Conservation (phyloP, 2,888 invertebrate genomes). For the Trilocha varians region DNA sequence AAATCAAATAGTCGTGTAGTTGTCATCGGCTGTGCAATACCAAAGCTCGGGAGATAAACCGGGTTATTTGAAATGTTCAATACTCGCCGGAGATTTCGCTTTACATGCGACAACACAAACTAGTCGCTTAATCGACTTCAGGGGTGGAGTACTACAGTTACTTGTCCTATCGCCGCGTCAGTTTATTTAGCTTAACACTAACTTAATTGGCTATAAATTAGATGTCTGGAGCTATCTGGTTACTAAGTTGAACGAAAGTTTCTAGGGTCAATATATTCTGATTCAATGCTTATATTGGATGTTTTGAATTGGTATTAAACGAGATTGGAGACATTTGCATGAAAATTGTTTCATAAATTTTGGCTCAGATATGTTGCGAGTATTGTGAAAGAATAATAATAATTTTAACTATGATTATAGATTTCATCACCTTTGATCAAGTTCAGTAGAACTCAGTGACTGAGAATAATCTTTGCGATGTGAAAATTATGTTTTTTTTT, state of each 20-base stretch:
- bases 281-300: background rate
- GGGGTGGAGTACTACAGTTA: conserved; percentile 42
- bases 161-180: conserved; percentile 56
- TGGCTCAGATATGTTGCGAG: too few species aligned
- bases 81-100: conserved; percentile 25
- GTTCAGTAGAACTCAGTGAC: too few species aligned
- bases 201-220: conserved; percentile 71
- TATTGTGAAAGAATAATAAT: too few species aligned
- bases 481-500: too few species aligned
- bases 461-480: too few species aligned
- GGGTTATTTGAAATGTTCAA: conserved; percentile 38
- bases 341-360: too few species aligned
- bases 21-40: conserved; percentile 51
- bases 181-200: conserved; percentile 66
- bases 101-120: conserved; percentile 32
- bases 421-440: too few species aligned
- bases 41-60: conserved; percentile 42
- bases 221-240: conserved; percentile 51
- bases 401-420: too few species aligned
- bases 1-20: conserved; percentile 57
- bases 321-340: too few species aligned
- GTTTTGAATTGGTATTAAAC: background rate
- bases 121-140: conserved; percentile 25
- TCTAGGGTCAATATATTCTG: conserved; percentile 11
- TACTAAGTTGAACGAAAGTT: conserved; percentile 37